Evolutionary conservation across 2,113 vertebrate genomes (phyloP), one percentile per base, ranked within the genome.

Genomic region (Empidonax alnorum): DNA sequence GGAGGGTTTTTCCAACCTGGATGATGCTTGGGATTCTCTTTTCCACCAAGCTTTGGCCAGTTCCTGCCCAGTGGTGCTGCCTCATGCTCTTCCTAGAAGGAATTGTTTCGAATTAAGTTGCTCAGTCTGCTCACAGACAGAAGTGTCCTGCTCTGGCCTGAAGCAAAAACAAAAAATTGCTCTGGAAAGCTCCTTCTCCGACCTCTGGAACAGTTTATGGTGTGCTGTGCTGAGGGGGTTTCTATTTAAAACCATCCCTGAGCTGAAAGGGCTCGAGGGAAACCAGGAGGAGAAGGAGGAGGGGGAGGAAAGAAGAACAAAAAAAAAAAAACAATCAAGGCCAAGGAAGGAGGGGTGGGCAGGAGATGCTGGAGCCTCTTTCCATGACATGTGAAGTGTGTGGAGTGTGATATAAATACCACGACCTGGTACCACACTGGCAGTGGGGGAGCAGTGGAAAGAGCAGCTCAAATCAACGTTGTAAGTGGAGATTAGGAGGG

Each of bases 401-500:
- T 27, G 89, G 92, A 47, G 39, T 84, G 94, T 24, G 96, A 87
- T 66, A 87, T 78, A 91, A 89, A 95, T 83, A 84, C 69, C 85
- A 10, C 2, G 82, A 10, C 35, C 89, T 14, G 89, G 73, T 56
- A 83, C 83, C 83, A 25, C 73, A 14, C 53, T 76, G 85, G 78
- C 94, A 77, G 10, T 14, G 73, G 10, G 65, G 87, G 47, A 67
- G 49, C 62, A 24, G 69, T 71, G 95, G 88, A 87, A 96, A 93
- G 62, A 46, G 92, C 68, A 90, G 95, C 87, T 92, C 78, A 33
- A 78, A 90, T 94, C 91, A 25, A 30, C 33, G 7, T 31, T 23
- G 10, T 77, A 79, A 97, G 94, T 82, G 95, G 96, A 96, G 95
- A 97, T 92, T 91, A 94, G 65, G 90, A 66, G 69, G 22, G 30